Evolutionary conservation across 2,888 invertebrate genomes (phyloP).

Genomic region (Maniola hyperantus): DNA sequence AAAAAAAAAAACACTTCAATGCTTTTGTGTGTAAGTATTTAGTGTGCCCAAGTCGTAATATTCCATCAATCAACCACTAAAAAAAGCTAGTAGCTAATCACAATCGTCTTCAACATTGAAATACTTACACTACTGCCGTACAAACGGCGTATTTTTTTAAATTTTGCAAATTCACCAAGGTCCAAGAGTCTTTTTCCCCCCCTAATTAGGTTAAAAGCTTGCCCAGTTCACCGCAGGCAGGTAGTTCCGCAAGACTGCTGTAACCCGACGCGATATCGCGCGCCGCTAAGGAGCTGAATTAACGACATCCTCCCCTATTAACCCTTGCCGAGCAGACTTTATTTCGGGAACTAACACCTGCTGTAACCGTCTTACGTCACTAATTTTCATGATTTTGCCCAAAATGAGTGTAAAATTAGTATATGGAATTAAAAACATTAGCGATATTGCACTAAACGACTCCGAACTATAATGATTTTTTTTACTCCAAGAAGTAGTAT

Average conservation of each 20-base stretch:
- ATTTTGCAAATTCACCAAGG: background rate
- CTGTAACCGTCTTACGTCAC: constrained; percentile 51
- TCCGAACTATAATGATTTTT: too few relatives aligned
- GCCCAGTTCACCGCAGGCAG: constrained; percentile 56
- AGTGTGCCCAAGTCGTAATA: too few relatives aligned
- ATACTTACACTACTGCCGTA: background rate
- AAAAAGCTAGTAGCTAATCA: too few relatives aligned
- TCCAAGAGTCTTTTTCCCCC: constrained; percentile 47
- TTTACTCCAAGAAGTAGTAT: too few relatives aligned
- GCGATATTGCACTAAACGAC: too few relatives aligned
- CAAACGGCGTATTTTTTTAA: background rate
- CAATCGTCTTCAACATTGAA: background rate
- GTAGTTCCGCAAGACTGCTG: constrained; percentile 61
- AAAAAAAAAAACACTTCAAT: too few relatives aligned
- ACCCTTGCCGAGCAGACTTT: constrained; percentile 64
- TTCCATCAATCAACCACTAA: too few relatives aligned
- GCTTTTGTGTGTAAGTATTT: too few relatives aligned
- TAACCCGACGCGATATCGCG: constrained; percentile 61
- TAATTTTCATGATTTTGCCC: constrained; percentile 35
- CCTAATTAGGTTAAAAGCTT: constrained; percentile 75
- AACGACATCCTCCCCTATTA: constrained; percentile 70
- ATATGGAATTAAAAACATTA: background rate
- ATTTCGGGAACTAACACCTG: constrained; percentile 63
- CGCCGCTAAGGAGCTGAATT: constrained; percentile 62
- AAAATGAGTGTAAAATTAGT: constrained; percentile 9